Evolutionary conservation across 2,888 invertebrate genomes (phyloP).

Genomic region (Hypomecis atomaria): DNA sequence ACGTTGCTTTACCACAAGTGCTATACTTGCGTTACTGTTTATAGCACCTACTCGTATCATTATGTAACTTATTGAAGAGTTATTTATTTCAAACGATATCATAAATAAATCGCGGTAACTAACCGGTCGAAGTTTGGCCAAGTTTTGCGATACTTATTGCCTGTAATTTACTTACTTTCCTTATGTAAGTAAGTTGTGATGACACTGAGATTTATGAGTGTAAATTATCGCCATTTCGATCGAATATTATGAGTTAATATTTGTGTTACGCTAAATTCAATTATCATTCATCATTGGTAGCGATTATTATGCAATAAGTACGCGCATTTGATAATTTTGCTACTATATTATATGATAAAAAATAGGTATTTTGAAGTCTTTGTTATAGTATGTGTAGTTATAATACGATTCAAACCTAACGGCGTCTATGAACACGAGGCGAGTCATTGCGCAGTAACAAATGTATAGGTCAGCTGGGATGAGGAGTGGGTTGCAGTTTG

Average conservation of each 20-base stretch:
- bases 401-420: no score
- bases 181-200: constrained; percentile 22
- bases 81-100: constrained; percentile 29
- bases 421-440: no score
- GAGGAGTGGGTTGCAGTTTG: no score
- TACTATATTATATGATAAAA: no score
- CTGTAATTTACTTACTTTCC: constrained; percentile 9
- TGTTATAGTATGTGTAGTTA: no score
- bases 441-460: no score
- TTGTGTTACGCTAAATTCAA: neutral
- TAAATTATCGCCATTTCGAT: constrained; percentile 13
- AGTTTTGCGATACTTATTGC: constrained; percentile 10
- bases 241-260: constrained; percentile 2
- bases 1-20: no score
- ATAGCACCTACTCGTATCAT: neutral
- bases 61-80: constrained; percentile 20
- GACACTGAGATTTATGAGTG: constrained; percentile 17
- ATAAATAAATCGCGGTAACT: constrained; percentile 13
- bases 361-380: no score
- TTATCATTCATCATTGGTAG: neutral
- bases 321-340: no score
- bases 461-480: no score
- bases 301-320: neutral
- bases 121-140: constrained; percentile 22
- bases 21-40: constrained; percentile 14